phyloP scores from a whole-genome alignment of 2,888 invertebrate genomes.

The Junonia oenone region DNA sequence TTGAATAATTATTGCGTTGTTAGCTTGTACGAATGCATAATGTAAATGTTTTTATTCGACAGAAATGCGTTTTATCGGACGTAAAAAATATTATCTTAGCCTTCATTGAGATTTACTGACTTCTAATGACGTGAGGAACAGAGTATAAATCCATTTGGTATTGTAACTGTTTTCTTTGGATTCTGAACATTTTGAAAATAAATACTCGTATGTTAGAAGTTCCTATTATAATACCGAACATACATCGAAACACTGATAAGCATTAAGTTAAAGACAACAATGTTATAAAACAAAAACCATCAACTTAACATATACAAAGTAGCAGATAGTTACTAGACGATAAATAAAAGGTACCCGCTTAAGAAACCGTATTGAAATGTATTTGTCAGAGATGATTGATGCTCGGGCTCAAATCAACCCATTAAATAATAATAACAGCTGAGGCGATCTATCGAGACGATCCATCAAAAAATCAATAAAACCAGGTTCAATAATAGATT shows the following conservation, averaged over 20 bases:
- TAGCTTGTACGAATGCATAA: slow-evolving; percentile 6
- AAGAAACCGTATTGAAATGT: slow-evolving; percentile 55
- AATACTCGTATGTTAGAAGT: no score
- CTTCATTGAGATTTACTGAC: not conserved
- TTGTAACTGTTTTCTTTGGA: no score
- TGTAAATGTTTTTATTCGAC: slow-evolving; percentile 4
- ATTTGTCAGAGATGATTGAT: slow-evolving; percentile 68
- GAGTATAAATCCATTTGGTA: not conserved
- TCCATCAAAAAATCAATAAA: slow-evolving; percentile 76
- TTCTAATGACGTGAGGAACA: slow-evolving; percentile 1
- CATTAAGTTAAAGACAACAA: no score
- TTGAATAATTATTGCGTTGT: slow-evolving; percentile 20
- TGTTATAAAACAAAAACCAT: no score
- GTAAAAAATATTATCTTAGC: slow-evolving; percentile 2
- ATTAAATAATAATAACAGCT: slow-evolving; percentile 76
- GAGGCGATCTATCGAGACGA: slow-evolving; percentile 56
- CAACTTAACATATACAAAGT: not conserved
- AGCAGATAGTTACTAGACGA: slow-evolving; percentile 1
- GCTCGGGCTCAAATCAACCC: slow-evolving; percentile 62
- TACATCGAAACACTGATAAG: no score
- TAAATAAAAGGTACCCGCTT: slow-evolving; percentile 32
- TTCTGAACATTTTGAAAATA: no score
- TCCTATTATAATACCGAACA: no score
- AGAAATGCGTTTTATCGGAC: not conserved
- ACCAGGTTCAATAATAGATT: slow-evolving; percentile 64